Conservation (phyloP, 2,888 invertebrate genomes). For the Drosophila lutescens region DNA sequence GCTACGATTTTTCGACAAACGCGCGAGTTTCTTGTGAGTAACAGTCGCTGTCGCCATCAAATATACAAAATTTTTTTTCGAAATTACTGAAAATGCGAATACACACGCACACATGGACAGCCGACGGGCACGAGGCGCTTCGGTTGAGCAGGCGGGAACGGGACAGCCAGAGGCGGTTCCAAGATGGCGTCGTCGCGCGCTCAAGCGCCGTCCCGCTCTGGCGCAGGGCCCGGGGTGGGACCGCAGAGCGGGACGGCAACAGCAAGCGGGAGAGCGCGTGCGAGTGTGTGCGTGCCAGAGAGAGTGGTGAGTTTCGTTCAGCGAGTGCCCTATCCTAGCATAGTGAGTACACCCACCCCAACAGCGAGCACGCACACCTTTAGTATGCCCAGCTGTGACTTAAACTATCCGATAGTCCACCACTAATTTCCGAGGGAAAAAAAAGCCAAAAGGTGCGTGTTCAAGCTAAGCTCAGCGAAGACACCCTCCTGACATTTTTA, state of each 20-base stretch:
- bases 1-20: slow-evolving; percentile 81
- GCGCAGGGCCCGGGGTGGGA: background rate
- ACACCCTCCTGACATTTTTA: too few relatives aligned
- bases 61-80: slow-evolving; percentile 83
- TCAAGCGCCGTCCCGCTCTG: background rate
- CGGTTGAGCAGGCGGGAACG: slow-evolving; percentile 25
- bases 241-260: background rate
- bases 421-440: too few relatives aligned
- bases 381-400: too few relatives aligned
- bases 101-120: slow-evolving; percentile 67
- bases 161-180: background rate
- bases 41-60: slow-evolving; percentile 81
- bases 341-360: background rate
- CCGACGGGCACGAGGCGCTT: slow-evolving; percentile 56
- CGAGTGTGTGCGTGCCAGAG: slow-evolving; percentile 1
- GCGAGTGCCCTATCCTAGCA: background rate
- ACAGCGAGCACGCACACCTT: too few relatives aligned
- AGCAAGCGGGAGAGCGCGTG: slow-evolving; percentile 42
- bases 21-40: slow-evolving; percentile 83
- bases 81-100: slow-evolving; percentile 80
- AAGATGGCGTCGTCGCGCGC: background rate
- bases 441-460: too few relatives aligned
- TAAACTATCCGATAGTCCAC: too few relatives aligned
- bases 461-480: too few relatives aligned
- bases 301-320: slow-evolving; percentile 6